Evolutionary conservation across 2,888 invertebrate genomes (phyloP), one percentile per base, ranked within the genome.

Genomic region (Morpho helenor): DNA sequence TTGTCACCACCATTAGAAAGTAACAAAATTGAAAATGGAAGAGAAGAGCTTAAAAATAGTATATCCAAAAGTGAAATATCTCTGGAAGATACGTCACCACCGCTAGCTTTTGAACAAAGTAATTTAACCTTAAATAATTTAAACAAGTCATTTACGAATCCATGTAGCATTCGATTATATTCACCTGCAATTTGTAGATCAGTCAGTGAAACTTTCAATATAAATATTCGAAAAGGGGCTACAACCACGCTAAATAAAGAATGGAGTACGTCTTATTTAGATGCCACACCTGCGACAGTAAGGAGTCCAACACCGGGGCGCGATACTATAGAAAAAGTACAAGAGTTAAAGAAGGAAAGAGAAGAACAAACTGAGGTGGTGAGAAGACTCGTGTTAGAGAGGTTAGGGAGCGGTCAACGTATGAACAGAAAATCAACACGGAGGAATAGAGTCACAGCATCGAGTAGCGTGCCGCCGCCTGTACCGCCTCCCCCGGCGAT

Each of bases 321-420:
- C 0, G 81, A 80, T 46, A 91, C 94, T 3, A 92, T 92, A 1
- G 91, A 93, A 59, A 95, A 94, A 75, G 91, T 95, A 56, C 95
- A 96, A 76, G 95, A 95, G 83, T 92, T 97, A 43, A 94, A 94
- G 64, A 93, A 95, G 73, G 96, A 96, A 76, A 91, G 96, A 57
- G 95, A 94, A 45, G 95, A 96, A 74, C 96, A 97, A 80, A 96
- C 96, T 65, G 95, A 94, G 76, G 91, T 97, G 39, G 95, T 97
- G 50, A 94, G 96, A 71, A 94, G 96, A 76, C 89, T 97, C 82
- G 95, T 97, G 54, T 93, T 97, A 92, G 96, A 95, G 73, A 94
- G 95, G 79, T 87, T 96, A 70, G 88, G 88, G 0, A 77, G 72
- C 46, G 79, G 71, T 1, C 69, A 75, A 23, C 70, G 76, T 3